Base-by-base conservation (phyloP, 23 tunicate species). In the Aplidium turbinatum region DNA sequence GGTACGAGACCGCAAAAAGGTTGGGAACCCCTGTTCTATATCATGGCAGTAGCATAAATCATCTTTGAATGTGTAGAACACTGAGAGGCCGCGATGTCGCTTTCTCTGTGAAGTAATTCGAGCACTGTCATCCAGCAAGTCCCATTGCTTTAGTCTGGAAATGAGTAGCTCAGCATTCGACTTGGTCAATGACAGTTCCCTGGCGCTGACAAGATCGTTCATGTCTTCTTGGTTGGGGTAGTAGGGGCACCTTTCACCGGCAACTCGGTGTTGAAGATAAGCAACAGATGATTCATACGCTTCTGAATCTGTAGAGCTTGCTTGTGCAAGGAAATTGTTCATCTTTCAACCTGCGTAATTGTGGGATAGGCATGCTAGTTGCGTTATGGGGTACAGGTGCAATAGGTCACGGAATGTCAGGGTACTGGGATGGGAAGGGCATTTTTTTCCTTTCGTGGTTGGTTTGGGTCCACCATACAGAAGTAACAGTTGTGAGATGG, bases 201-300 rank as follows among this genome's bases (percentile, higher is more conserved):
- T 3, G n/a, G n/a, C n/a, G n/a, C n/a, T n/a, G 35, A 70, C 35
- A 47, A 70, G 76, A 70, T 70, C 76, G 24, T 70, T 70, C 7
- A 70, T 70, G 38, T 70, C 76, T 47, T 70, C 76, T 70, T 70
- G 76, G 58, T 70, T 70, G 58, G 76, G 76, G 58, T 70, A 70
- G 35, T 70, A 70, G 58, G 76, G 76, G 26, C 76, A 70, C 35
- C 76, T 47, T 70, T 70, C 76, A 70, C 35, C 76, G 3, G 24
- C 58, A 46, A 34, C 58, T 47, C 76, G 76, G 35, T 13, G 58
- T 46, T 28, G 76, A 70, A 21, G 19, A 70, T 45, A 47, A 4
- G 24, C 58, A 70, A 13, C 76, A 47, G 58, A 70, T 47, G 76
- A 28, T 47, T 70, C 34, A 4, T 70, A 34, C 76, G 34, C 48